Conservation (phyloP, 1,140 invertebrate species). For the Euwallacea similis region DNA sequence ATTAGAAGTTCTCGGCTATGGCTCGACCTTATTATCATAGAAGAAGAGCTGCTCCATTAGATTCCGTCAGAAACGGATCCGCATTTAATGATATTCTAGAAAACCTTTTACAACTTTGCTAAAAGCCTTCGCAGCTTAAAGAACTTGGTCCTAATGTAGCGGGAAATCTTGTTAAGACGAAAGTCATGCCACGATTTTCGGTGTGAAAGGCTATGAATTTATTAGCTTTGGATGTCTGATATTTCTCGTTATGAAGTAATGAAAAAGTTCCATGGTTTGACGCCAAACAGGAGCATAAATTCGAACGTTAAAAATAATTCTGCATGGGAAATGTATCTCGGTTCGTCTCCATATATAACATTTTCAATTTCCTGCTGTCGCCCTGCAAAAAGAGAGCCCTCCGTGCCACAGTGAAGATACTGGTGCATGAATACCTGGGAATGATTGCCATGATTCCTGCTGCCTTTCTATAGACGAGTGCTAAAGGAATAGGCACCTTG, state of each 20-base stretch:
- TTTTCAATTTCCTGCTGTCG: constrained; percentile 41
- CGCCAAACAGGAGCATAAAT: background rate
- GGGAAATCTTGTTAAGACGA: constrained; percentile 1
- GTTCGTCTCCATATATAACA: constrained; percentile 42
- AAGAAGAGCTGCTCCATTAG: constrained; percentile 20
- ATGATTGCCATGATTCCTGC: too few species aligned
- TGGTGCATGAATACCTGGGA: too few species aligned
- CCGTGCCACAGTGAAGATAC: too few species aligned
- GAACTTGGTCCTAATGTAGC: background rate
- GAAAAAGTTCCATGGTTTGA: background rate
- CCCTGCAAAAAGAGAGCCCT: constrained; percentile 2
- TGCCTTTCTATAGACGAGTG: too few species aligned
- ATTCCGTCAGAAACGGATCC: constrained; percentile 16
- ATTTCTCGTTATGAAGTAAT: background rate
- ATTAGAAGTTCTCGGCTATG: constrained; percentile 7
- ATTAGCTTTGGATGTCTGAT: background rate
- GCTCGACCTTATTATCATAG: constrained; percentile 13
- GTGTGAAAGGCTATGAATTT: background rate
- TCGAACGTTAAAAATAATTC: constrained; percentile 24
- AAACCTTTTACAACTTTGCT: constrained; percentile 20
- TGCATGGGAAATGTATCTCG: constrained; percentile 33
- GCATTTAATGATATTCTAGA: constrained; percentile 19
- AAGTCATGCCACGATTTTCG: constrained; percentile 1
- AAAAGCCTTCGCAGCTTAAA: constrained; percentile 6
- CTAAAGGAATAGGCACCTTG: too few species aligned